phyloP scores from a whole-genome alignment of 2,888 invertebrate species.

The Drosophila anceps region DNA sequence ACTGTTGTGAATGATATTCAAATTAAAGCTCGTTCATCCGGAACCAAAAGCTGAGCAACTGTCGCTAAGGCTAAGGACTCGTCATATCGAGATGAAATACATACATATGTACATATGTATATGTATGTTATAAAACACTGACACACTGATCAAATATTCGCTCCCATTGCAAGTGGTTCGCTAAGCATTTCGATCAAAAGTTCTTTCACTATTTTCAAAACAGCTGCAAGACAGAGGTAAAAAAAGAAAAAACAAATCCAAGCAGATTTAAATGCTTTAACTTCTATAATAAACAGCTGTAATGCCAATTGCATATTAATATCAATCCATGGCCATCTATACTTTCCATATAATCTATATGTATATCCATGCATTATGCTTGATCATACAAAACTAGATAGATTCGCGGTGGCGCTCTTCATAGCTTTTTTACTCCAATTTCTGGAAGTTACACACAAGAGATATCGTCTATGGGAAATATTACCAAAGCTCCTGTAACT shows the following conservation, averaged over 20 bases:
- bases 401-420: background rate
- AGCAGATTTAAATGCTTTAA: background rate
- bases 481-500: background rate
- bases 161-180: background rate
- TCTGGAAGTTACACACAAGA: background rate
- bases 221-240: slow-evolving; percentile 21
- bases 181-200: background rate
- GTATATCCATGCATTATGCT: background rate
- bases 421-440: background rate
- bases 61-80: background rate
- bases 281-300: slow-evolving; percentile 28
- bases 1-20: background rate
- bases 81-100: no score
- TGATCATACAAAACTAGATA: background rate
- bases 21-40: background rate
- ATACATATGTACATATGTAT: no score
- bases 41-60: background rate
- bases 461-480: background rate
- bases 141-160: background rate
- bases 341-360: background rate
- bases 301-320: slow-evolving; percentile 19
- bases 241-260: background rate
- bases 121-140: no score
- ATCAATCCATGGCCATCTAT: background rate
- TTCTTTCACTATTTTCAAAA: slow-evolving; percentile 9